These are phyloP conservation scores for Aythya baeri DNA, from an alignment of 2,113 vertebrate species.

Conservation along the genomic window DNA sequence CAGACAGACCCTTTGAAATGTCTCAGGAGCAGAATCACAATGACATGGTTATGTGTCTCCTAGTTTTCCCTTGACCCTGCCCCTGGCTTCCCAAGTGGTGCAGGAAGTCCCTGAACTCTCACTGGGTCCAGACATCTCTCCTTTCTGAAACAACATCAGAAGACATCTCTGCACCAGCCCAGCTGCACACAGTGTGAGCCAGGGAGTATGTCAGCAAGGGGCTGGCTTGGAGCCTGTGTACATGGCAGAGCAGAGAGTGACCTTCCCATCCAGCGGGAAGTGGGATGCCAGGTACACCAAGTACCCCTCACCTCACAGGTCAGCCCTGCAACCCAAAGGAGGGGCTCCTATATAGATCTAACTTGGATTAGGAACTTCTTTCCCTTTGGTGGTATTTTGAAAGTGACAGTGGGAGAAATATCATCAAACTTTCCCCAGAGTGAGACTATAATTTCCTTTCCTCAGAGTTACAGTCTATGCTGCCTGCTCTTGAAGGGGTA, in stretches of 20 bases:
- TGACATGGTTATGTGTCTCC: neutral
- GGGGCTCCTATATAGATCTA: accelerated
- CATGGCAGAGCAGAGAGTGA: neutral
- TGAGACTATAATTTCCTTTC: neutral
- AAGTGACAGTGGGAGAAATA: neutral
- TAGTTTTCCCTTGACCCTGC: neutral
- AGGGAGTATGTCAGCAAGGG: accelerated
- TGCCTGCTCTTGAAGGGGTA: neutral
- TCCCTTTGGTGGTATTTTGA: neutral
- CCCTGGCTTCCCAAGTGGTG: neutral
- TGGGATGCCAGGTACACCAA: neutral
- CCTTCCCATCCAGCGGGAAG: neutral
- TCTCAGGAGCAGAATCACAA: neutral
- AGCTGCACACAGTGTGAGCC: accelerated
- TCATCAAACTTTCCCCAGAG: neutral
- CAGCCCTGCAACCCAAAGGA: neutral
- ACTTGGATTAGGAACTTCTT: neutral
- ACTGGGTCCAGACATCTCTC: accelerated
- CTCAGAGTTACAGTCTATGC: neutral
- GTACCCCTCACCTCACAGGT: neutral
- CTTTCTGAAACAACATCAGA: neutral
- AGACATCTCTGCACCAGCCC: neutral
- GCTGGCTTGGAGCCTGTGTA: accelerated
- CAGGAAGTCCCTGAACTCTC: neutral
- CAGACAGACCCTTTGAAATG: neutral